phyloP scores from a whole-genome alignment of 2,113 vertebrate species.

The Caranx melampygus region DNA sequence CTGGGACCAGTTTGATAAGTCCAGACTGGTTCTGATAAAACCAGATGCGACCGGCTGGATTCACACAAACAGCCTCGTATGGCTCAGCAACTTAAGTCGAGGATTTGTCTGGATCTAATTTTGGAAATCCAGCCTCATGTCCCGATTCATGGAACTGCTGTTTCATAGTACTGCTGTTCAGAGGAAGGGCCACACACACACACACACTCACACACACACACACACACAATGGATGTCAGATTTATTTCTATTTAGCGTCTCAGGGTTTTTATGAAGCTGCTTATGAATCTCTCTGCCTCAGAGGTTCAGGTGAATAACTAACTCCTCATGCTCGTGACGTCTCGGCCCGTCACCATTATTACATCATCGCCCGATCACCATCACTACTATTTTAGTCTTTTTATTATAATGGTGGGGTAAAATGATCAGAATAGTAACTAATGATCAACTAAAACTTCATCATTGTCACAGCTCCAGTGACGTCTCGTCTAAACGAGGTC shows the following conservation, averaged over 20 bases:
- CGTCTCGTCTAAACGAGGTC: not conserved
- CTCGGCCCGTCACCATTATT: too few relatives aligned
- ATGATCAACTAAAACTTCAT: not conserved
- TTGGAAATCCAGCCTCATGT: conserved; percentile 48
- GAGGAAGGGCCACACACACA: not conserved
- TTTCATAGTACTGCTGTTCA: conserved; percentile 27
- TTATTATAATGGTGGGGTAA: too few relatives aligned
- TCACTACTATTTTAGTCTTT: too few relatives aligned
- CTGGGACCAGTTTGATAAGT: not conserved
- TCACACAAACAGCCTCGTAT: not conserved
- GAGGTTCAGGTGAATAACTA: not conserved
- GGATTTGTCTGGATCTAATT: conserved; percentile 64
- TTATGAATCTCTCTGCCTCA: not conserved
- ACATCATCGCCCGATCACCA: too few relatives aligned
- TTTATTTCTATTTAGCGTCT: conserved; percentile 11
- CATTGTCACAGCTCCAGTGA: too few relatives aligned
- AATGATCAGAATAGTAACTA: too few relatives aligned
- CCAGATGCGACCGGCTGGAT: conserved; percentile 1
- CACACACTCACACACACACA: not conserved
- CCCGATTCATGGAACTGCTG: conserved; percentile 44
- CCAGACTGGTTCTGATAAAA: conserved; percentile 10
- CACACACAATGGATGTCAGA: conserved; percentile 1
- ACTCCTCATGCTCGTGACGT: too few relatives aligned
- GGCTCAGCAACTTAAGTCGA: conserved; percentile 49
- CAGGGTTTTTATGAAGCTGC: too few relatives aligned